Evolutionary conservation across 2,797 vertebrate genomes (phyloP).

Genomic region (Molossus alvarezi): DNA sequence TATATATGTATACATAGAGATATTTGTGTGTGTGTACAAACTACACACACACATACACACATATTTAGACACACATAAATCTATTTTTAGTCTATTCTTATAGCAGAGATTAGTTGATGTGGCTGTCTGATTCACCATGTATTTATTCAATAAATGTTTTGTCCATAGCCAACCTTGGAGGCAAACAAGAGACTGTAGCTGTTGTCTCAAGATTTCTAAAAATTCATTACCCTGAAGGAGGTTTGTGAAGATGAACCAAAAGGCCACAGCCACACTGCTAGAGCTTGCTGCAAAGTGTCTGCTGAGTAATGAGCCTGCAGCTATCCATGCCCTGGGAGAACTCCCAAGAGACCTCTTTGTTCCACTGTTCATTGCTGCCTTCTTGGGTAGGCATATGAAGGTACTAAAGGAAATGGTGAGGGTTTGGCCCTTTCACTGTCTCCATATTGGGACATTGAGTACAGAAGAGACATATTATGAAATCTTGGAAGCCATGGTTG

Average conservation of each 20-base stretch:
- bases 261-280: not conserved
- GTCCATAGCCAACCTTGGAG: not conserved
- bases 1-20: too few relatives aligned
- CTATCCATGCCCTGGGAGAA: constrained; percentile 35
- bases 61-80: too few relatives aligned
- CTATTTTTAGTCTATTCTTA: not conserved
- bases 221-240: constrained; percentile 20
- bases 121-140: not conserved
- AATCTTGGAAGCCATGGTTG: constrained; percentile 63
- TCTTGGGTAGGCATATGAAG: constrained; percentile 47
- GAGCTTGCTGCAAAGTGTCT: constrained; percentile 59
- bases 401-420: constrained; percentile 42
- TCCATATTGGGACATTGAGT: constrained; percentile 18
- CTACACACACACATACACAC: too few relatives aligned
- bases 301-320: constrained; percentile 41
- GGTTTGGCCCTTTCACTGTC: constrained; percentile 67
- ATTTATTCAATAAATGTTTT: not conserved
- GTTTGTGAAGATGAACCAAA: constrained; percentile 53
- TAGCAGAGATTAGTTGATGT: not conserved
- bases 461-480: not conserved
- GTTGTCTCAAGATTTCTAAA: constrained; percentile 17
- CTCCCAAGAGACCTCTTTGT: constrained; percentile 55
- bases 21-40: too few relatives aligned
- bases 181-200: not conserved
- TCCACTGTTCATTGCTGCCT: constrained; percentile 52